Evolutionary conservation across 1,140 invertebrate species (phyloP).

Genomic region (Drosophila triauraria): DNA sequence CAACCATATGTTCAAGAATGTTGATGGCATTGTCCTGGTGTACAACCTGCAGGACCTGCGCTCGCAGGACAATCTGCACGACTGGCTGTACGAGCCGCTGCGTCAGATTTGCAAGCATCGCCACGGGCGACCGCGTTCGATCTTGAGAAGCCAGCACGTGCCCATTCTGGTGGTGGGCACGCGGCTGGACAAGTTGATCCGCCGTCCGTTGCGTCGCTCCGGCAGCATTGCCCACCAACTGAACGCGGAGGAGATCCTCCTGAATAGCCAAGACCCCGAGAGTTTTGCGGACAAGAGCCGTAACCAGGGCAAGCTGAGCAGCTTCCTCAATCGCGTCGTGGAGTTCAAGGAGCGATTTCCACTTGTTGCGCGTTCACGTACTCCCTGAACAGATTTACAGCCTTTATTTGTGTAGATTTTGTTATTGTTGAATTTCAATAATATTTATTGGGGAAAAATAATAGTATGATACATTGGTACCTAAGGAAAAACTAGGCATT

Average conservation of each 20-base stretch:
- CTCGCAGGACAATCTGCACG: conserved; percentile 60
- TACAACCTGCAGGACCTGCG: conserved; percentile 51
- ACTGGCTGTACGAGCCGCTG: conserved; percentile 60
- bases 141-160: conserved; percentile 39
- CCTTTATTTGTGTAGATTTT: conserved; percentile 12
- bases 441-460: conserved; percentile 7
- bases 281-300: conserved; percentile 35
- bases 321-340: conserved; percentile 55
- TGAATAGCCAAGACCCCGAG: conserved; percentile 47
- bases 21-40: conserved; percentile 66
- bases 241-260: conserved; percentile 51
- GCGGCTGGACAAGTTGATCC: conserved; percentile 42
- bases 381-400: conserved; percentile 16
- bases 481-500: background rate
- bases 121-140: conserved; percentile 26
- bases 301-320: conserved; percentile 45
- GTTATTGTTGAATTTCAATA: conserved; percentile 29
- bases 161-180: conserved; percentile 68
- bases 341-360: conserved; percentile 62
- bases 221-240: conserved; percentile 54
- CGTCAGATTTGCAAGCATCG: conserved; percentile 48
- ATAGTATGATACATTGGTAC: background rate
- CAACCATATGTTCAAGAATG: conserved; percentile 41
- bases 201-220: conserved; percentile 17
- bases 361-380: background rate